Conservation (phyloP, 2,113 vertebrate genomes). For the Misgurnus anguillicaudatus region DNA sequence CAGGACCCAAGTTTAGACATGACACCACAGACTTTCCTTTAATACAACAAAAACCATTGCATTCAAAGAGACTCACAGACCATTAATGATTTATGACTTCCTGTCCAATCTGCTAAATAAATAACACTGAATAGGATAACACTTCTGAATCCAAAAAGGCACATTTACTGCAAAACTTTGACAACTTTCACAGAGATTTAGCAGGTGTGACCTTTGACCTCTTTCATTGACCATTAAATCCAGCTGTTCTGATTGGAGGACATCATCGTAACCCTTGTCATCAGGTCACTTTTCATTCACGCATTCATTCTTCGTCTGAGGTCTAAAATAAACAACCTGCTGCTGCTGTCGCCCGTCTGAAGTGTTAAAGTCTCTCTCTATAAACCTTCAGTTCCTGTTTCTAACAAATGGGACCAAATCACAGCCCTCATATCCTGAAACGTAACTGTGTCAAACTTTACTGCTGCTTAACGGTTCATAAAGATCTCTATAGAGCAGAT, state of each 20-base stretch:
- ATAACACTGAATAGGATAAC: neutral
- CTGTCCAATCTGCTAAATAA: neutral
- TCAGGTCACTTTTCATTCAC: slow-evolving; percentile 37
- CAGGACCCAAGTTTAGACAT: slow-evolving; percentile 46
- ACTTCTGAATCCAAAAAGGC: neutral
- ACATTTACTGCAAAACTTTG: neutral
- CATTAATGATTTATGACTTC: slow-evolving; percentile 3
- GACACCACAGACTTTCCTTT: slow-evolving; percentile 39
- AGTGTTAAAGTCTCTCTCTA: slow-evolving; percentile 51
- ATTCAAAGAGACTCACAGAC: slow-evolving; percentile 3
- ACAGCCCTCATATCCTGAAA: neutral
- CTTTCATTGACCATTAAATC: slow-evolving; percentile 40
- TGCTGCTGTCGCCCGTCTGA: slow-evolving; percentile 27
- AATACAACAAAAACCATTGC: slow-evolving; percentile 8
- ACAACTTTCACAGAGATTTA: slow-evolving; percentile 37
- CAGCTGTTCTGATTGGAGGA: slow-evolving; percentile 54
- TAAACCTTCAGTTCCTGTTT: slow-evolving; percentile 56
- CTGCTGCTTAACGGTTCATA: neutral
- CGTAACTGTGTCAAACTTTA: neutral
- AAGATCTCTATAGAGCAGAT: neutral
- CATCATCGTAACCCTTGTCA: slow-evolving; percentile 56
- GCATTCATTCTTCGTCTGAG: slow-evolving; percentile 38
- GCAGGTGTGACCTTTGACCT: slow-evolving; percentile 66
- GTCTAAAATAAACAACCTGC: slow-evolving; percentile 51
- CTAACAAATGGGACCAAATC: slow-evolving; percentile 19